Evolutionary conservation across 2,888 invertebrate species (phyloP).

Genomic region (Caradrina clavipalpis): DNA sequence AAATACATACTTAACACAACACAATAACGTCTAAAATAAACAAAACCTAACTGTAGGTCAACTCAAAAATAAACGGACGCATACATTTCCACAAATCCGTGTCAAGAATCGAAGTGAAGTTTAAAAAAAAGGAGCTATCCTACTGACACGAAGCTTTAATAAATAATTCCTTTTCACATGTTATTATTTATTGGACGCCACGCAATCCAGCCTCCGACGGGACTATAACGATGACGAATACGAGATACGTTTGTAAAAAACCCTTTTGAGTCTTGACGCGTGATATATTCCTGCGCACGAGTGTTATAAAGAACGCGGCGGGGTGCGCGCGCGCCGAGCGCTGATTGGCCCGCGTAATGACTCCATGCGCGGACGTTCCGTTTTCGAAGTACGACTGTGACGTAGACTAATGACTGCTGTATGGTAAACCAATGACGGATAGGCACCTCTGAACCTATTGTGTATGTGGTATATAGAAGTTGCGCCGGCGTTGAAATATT

Average conservation of each 20-base stretch:
- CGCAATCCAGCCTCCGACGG: constrained; percentile 74
- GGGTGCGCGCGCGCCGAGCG: constrained; percentile 84
- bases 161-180: constrained; percentile 83
- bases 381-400: constrained; percentile 76
- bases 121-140: constrained; percentile 75
- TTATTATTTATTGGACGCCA: constrained; percentile 86
- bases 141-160: constrained; percentile 79
- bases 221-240: constrained; percentile 89
- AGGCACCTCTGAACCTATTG: constrained; percentile 87
- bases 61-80: constrained; percentile 72
- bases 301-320: constrained; percentile 87
- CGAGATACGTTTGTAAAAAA: constrained; percentile 87
- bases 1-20: constrained; percentile 66
- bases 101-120: constrained; percentile 79
- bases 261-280: constrained; percentile 85
- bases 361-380: constrained; percentile 79
- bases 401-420: constrained; percentile 84
- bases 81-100: constrained; percentile 88
- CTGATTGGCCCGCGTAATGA: constrained; percentile 86
- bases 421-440: constrained; percentile 88
- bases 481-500: constrained; percentile 71
- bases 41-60: constrained; percentile 67
- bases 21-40: constrained; percentile 71
- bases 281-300: constrained; percentile 87
- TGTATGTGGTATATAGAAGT: constrained; percentile 77